Base-by-base conservation (phyloP, 1,140 invertebrate genomes). In the Ladona fulva region DNA sequence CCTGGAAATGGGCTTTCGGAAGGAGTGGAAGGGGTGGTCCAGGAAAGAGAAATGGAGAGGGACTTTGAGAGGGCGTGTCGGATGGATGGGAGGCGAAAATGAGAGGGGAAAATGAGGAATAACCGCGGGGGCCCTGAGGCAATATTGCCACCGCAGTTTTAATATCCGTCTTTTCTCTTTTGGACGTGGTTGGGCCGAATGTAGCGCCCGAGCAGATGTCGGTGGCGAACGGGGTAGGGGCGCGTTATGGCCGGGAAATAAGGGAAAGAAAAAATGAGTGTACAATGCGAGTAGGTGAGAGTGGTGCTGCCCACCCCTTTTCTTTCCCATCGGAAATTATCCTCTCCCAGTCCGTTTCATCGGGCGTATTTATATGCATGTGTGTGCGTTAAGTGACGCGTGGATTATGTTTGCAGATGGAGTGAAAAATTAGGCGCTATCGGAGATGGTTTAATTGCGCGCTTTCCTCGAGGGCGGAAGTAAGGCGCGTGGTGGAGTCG, bases 71-170 rank as follows among this genome's bases (percentile, higher is more conserved):
- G 52, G 52, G 52, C 52, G 52, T 16, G 52, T 19, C 52, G n/a
- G 52, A 66, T 22, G n/a, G 52, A 22, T 22, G 14, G 52, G 52
- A 52, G 44, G 44, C 44, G 44, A 66, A 66, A 66, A 66, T 66
- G 52, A 66, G 52, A 22, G 52, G 52, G 16, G 52, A 66, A 22
- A 66, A 66, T 66, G 52, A 66, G 52, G 52, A 66, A 66, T 66
- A 66, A 66, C 52, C 52, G 14, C 52, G 52, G 52, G 52, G 52
- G 52, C 52, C 52, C 52, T 16, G n/a, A 66, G 52, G 52, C 52
- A 66, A 66, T 66, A 66, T 66, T 66, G 52, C 52, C 16, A 66
- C 52, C 52, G 52, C 52, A 66, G 52, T 66, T 66, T 66, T 66
- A 66, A 66, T 66, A 66, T 66, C 52, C 52, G 52, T 66, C 52